Evolutionary conservation across 2,797 vertebrate genomes (phyloP).

Genomic region (Centropyge bicolor): DNA sequence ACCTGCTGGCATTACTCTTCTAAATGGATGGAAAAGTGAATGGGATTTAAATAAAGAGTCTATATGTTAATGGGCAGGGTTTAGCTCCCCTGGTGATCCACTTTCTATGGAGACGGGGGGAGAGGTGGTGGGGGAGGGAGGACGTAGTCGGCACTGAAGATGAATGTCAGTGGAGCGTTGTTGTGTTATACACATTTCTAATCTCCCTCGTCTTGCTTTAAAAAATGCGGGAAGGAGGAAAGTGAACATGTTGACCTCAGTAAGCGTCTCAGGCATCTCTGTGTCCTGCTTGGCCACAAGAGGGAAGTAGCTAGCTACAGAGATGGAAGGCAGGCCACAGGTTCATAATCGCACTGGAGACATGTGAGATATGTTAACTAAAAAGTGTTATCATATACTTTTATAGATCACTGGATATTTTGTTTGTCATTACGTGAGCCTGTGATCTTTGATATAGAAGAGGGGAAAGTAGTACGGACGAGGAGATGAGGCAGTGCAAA

Average conservation of each 20-base stretch:
- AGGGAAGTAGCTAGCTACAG: constrained; percentile 84
- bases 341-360: constrained; percentile 52
- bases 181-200: constrained; percentile 62
- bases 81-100: constrained; percentile 71
- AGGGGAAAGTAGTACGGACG: constrained; percentile 62
- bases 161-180: constrained; percentile 52
- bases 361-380: constrained; percentile 68
- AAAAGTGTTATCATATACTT: constrained; percentile 70
- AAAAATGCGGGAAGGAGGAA: constrained; percentile 57
- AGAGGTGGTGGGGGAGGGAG: not conserved
- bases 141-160: constrained; percentile 37
- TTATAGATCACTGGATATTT: constrained; percentile 61
- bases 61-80: constrained; percentile 85
- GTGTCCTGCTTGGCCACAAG: constrained; percentile 82
- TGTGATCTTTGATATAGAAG: constrained; percentile 70
- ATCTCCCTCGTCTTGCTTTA: constrained; percentile 46
- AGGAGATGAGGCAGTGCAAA: constrained; percentile 58
- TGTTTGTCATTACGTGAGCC: constrained; percentile 54
- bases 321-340: constrained; percentile 55
- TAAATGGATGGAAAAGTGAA: constrained; percentile 82
- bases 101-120: constrained; percentile 43
- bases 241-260: constrained; percentile 61
- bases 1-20: constrained; percentile 79
- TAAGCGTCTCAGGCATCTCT: constrained; percentile 38
- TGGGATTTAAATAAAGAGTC: constrained; percentile 86